A percentile compares a stretch with the other conserved stretches of the same genome.
Conservation (phyloP, 2,888 invertebrate genomes). For the Chouioia cunea region DNA sequence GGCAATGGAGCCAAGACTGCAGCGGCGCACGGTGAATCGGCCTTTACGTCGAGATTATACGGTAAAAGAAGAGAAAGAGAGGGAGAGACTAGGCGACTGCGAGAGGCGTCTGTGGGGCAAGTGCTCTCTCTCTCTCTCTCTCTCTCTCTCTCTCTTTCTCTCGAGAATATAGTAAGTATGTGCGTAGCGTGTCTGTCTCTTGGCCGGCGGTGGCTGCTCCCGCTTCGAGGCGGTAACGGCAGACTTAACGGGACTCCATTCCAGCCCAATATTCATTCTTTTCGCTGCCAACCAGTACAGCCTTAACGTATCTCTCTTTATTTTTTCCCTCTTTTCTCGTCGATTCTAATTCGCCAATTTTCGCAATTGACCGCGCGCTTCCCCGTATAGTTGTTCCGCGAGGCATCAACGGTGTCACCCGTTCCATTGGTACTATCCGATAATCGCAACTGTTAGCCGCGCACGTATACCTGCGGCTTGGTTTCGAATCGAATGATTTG, state of each 20-base stretch:
- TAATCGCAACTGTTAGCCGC: too few relatives aligned
- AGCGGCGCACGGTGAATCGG: neutral
- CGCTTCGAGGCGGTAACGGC: slow-evolving; percentile 67
- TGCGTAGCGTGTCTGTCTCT: slow-evolving; percentile 33
- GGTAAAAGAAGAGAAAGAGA: slow-evolving; percentile 7
- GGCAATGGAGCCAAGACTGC: neutral
- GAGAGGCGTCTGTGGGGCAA: slow-evolving; percentile 31
- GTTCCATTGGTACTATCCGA: too few relatives aligned
- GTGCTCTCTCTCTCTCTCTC: slow-evolving; percentile 4
- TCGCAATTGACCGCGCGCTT: neutral
- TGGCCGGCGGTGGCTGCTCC: neutral
- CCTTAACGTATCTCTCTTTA: neutral
- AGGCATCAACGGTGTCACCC: neutral
- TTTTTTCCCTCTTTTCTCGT: neutral
- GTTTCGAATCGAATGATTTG: too few relatives aligned
- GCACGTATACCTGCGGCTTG: too few relatives aligned
- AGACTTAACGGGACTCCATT: slow-evolving; percentile 67
- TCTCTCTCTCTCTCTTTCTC: too few relatives aligned
- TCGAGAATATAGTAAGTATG: slow-evolving; percentile 6
- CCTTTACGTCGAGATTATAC: too few relatives aligned
- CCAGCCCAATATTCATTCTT: slow-evolving; percentile 68
- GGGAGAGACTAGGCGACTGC: slow-evolving; percentile 28
- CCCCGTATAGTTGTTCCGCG: neutral
- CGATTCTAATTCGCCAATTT: neutral
- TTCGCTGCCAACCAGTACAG: slow-evolving; percentile 38